These are phyloP conservation scores for Anableps anableps DNA, from an alignment of 2,797 vertebrate genomes.

Conservation along the genomic window DNA sequence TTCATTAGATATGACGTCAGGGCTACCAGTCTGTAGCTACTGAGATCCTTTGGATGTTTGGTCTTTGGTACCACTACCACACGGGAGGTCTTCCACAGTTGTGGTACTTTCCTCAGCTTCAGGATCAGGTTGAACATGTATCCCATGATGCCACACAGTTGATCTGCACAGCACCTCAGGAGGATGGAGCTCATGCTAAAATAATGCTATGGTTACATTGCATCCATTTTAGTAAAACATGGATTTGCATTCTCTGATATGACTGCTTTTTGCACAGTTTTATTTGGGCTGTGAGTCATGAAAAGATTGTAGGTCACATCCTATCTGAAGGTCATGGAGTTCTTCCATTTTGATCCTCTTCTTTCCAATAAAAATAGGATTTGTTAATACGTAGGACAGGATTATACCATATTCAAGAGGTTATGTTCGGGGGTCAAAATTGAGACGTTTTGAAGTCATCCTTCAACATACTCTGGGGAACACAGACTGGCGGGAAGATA, in stretches of 20 bases:
- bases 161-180: no score
- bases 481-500: background rate
- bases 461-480: background rate
- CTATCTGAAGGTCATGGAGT: background rate
- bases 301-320: background rate
- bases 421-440: background rate
- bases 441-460: background rate
- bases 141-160: no score
- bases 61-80: no score
- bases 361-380: constrained; percentile 25
- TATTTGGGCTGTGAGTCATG: background rate
- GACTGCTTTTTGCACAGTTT: background rate
- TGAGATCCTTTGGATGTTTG: no score
- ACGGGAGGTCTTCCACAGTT: no score
- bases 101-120: no score
- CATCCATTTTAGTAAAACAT: background rate
- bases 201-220: background rate
- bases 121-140: no score
- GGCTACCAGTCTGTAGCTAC: no score
- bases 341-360: background rate
- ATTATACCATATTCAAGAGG: constrained; percentile 6
- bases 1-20: no score
- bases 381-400: constrained; percentile 3
- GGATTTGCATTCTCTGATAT: background rate
- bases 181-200: no score